A percentile compares a stretch with the other conserved stretches of the same genome.
These are phyloP conservation scores for Apis cerana DNA, from an alignment of 1,140 invertebrate species.

Conservation along the genomic window DNA sequence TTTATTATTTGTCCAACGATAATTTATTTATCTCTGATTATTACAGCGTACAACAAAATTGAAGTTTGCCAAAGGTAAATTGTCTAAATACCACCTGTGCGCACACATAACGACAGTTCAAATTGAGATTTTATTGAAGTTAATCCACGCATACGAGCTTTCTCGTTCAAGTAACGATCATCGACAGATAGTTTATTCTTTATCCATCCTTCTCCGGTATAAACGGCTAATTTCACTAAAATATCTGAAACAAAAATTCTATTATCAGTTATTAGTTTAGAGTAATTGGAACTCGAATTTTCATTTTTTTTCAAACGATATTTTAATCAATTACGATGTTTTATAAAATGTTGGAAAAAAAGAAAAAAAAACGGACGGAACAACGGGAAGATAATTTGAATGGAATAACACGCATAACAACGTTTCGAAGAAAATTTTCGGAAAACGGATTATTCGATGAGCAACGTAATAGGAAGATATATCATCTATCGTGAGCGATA, in stretches of 20 bases:
- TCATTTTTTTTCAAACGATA: no score
- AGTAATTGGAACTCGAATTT: no score
- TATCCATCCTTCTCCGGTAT: background rate
- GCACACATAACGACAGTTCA: background rate
- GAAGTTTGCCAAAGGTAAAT: constrained; percentile 19
- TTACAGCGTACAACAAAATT: background rate
- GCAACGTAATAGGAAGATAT: background rate
- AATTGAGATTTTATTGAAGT: constrained; percentile 43
- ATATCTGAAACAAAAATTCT: no score
- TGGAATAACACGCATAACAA: no score
- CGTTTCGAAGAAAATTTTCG: no score
- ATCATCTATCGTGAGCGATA: background rate
- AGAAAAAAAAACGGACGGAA: background rate
- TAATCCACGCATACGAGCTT: constrained; percentile 14
- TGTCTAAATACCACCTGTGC: background rate
- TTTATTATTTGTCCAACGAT: constrained; percentile 17
- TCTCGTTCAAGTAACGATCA: background rate
- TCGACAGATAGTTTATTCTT: background rate
- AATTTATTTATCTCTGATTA: constrained; percentile 41
- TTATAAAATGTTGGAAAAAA: no score
- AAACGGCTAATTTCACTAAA: background rate
- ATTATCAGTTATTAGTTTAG: no score
- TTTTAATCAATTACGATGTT: no score
- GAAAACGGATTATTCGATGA: background rate
- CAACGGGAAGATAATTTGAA: no score